phyloP scores from a whole-genome alignment of 2,797 vertebrate species.

The Paramormyrops hopkinsi region DNA sequence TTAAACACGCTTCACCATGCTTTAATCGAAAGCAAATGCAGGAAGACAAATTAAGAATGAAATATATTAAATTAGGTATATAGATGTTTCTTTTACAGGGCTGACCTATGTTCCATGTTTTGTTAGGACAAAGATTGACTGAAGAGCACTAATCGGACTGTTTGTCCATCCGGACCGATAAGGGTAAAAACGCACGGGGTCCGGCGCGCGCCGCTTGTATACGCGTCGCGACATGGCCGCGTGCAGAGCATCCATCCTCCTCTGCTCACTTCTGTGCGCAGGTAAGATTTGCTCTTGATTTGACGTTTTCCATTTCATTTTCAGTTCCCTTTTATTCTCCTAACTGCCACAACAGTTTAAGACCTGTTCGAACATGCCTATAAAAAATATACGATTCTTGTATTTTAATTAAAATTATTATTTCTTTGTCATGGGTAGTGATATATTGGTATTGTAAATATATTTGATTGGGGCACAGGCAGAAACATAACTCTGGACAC shows the following conservation, averaged over 20 bases:
- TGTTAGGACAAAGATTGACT: constrained; percentile 64
- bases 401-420: neutral
- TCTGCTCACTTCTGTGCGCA: constrained; percentile 48
- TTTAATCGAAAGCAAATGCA: neutral
- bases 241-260: constrained; percentile 43
- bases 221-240: constrained; percentile 51
- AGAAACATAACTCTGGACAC: neutral
- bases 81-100: constrained; percentile 26
- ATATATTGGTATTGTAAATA: neutral
- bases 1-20: neutral
- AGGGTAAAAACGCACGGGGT: constrained; percentile 24
- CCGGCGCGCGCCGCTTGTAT: constrained; percentile 38
- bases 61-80: neutral
- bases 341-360: neutral
- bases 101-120: constrained; percentile 52
- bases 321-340: neutral
- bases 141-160: constrained; percentile 33
- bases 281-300: constrained; percentile 49
- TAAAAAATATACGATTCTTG: neutral
- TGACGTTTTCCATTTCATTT: neutral
- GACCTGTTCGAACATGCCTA: neutral
- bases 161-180: constrained; percentile 45
- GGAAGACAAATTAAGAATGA: neutral
- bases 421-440: neutral
- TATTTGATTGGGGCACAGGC: neutral